phyloP scores from a whole-genome alignment of 2,797 vertebrate genomes.

The Thamnophis elegans region DNA sequence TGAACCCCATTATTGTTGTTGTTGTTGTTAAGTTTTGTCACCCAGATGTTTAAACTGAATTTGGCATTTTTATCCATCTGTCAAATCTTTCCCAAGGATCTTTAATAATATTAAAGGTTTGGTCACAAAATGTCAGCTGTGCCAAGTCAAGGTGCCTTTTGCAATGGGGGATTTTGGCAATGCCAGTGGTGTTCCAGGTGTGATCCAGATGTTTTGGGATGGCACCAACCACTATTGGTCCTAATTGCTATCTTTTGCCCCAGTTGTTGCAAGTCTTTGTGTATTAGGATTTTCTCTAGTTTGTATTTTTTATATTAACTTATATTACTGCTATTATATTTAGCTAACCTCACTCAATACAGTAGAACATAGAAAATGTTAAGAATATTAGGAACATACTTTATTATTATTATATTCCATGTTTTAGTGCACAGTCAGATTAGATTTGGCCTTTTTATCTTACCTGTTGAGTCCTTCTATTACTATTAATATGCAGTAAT shows the following conservation, averaged over 20 bases:
- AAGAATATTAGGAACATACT: neutral
- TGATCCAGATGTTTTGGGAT: neutral
- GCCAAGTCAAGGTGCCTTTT: neutral
- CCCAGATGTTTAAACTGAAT: neutral
- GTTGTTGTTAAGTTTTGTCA: too few species aligned
- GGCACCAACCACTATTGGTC: accelerated
- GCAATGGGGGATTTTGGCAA: neutral
- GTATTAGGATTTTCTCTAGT: neutral
- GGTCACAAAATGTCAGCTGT: neutral
- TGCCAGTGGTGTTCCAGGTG: neutral
- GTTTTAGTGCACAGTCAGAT: neutral
- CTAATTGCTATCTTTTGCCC: neutral
- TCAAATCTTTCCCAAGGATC: neutral
- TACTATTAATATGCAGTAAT: neutral
- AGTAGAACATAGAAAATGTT: neutral
- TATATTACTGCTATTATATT: neutral
- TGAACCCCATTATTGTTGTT: neutral
- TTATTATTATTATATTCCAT: neutral
- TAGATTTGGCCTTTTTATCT: neutral
- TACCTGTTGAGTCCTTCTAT: neutral
- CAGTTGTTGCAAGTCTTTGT: neutral
- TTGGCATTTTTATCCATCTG: too few species aligned
- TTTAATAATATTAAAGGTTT: neutral
- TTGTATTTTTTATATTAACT: neutral
- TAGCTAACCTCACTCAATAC: neutral